Conservation (phyloP, 2,797 vertebrate genomes). For the Epinephelus coioides region DNA sequence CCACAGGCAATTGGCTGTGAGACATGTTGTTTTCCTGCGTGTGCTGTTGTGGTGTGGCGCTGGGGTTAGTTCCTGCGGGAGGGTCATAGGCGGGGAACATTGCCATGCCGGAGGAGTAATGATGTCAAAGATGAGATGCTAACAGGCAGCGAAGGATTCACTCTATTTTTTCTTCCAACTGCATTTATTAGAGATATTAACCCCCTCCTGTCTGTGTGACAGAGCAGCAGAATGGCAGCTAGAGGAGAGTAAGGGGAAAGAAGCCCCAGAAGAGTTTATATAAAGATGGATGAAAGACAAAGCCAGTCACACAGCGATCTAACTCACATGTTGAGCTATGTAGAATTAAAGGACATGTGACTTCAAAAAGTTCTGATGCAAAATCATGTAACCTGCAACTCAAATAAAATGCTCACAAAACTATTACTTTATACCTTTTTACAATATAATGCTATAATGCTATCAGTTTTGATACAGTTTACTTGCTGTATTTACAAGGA, state of each 20-base stretch:
- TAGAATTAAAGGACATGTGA: constrained; percentile 2
- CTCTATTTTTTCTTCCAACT: constrained; percentile 53
- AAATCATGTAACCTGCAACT: no score
- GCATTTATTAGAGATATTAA: constrained; percentile 60
- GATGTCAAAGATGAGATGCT: constrained; percentile 74
- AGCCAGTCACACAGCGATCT: constrained; percentile 18
- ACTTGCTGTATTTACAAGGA: neutral
- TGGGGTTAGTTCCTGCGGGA: constrained; percentile 53
- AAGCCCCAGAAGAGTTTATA: constrained; percentile 25
- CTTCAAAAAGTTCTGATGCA: neutral
- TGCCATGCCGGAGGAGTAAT: constrained; percentile 64
- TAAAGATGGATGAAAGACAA: constrained; percentile 31
- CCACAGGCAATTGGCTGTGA: constrained; percentile 61
- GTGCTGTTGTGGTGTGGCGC: constrained; percentile 43
- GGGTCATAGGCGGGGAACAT: constrained; percentile 59
- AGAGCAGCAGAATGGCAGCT: constrained; percentile 24
- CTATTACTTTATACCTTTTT: no score
- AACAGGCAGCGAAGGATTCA: constrained; percentile 63
- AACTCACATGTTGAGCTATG: constrained; percentile 7
- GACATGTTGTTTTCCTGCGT: constrained; percentile 58
- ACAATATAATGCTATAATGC: no score
- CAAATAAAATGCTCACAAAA: no score
- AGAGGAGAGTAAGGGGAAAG: constrained; percentile 23
- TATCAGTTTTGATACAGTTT: neutral
- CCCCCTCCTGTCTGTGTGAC: constrained; percentile 52